A percentile compares a stretch with the other conserved stretches of the same genome.
Evolutionary conservation across 1,140 invertebrate species (phyloP).

Genomic region (Bombus soroeensis): DNA sequence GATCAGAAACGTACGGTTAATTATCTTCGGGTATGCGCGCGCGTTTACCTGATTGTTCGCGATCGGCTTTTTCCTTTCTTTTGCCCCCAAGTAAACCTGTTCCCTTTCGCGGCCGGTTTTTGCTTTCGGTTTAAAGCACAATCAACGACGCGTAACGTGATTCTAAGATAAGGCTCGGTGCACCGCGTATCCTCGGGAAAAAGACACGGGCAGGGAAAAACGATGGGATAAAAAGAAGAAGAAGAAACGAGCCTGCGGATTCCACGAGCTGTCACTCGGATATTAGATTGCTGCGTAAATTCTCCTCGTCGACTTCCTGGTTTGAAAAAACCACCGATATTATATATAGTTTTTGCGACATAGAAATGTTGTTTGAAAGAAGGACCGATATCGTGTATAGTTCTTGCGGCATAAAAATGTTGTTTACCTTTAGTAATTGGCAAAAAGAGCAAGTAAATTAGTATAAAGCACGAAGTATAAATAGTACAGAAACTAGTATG

Average conservation of each 20-base stretch:
- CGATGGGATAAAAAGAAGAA: neutral
- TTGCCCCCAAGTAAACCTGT: slow-evolving; percentile 45
- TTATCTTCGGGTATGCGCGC: slow-evolving; percentile 50
- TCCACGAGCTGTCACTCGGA: neutral
- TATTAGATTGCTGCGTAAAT: neutral
- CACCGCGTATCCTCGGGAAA: neutral
- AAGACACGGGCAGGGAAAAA: neutral
- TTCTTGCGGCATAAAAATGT: neutral
- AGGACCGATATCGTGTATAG: neutral
- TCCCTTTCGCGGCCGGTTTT: slow-evolving; percentile 54
- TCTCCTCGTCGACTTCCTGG: neutral
- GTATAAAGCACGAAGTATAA: neutral
- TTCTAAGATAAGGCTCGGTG: slow-evolving; percentile 52
- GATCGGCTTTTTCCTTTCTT: slow-evolving; percentile 8
- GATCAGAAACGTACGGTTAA: slow-evolving; percentile 53
- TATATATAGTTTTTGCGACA: neutral
- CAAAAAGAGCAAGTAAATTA: neutral
- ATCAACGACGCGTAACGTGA: slow-evolving; percentile 65
- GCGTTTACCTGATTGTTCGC: slow-evolving; percentile 59
- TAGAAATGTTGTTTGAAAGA: neutral
- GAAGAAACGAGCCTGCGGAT: neutral
- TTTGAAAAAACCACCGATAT: neutral
- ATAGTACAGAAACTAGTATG: neutral
- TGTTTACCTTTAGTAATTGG: neutral
- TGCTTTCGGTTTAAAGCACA: slow-evolving; percentile 40